Base-by-base conservation (phyloP, 2,797 vertebrate genomes). In the Sparidentex hasta region DNA sequence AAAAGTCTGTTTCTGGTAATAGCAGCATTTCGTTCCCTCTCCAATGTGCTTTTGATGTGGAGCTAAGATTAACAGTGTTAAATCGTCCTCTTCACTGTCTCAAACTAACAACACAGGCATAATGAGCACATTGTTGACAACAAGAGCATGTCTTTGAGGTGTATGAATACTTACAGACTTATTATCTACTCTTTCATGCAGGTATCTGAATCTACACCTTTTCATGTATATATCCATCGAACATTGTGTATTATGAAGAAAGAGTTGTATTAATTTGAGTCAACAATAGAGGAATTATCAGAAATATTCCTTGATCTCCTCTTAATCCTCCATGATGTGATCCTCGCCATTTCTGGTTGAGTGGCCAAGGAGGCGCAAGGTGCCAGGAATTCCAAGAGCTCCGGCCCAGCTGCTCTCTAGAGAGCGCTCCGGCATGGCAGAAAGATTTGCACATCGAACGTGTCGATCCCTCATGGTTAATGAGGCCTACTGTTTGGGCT, bases 1-100 rank as follows among this genome's bases (percentile, higher is more conserved):
- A 91, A 90, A 93, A 92, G 92, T 92, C 88, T 90, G 90, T 93
- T 93, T 93, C 88, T 86, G 87, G 90, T 94, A 94, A 94, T 92
- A 77, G 90, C 86, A 83, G 89, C 90, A 76, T 94, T 93, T 91
- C 80, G 46, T 91, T 88, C 80, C 79, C 80, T 92, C 86, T 85
- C 87, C 85, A 76, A 54, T 67, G 72, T 83, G 87, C 86, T 88
- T 93, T 93, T 94, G 93, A 94, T 93, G 90, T 92, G 87, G 62
- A 88, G 88, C 85, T 80, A 55, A 93, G 90, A 94, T 94, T 91
- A 93, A 85, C 90, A 48, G 76, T 87, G 83, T 91, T 88, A 88
- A 91, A 91, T 90, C 63, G 76, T 81, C 68, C 77, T 62, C 86
- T 85, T 83, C 83, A 68, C 81, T 83, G 79, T 92, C 80, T 88